Evolutionary conservation across 2,888 invertebrate species (phyloP), one percentile per base, ranked within the genome.

Genomic region (Drosophila anomalata): DNA sequence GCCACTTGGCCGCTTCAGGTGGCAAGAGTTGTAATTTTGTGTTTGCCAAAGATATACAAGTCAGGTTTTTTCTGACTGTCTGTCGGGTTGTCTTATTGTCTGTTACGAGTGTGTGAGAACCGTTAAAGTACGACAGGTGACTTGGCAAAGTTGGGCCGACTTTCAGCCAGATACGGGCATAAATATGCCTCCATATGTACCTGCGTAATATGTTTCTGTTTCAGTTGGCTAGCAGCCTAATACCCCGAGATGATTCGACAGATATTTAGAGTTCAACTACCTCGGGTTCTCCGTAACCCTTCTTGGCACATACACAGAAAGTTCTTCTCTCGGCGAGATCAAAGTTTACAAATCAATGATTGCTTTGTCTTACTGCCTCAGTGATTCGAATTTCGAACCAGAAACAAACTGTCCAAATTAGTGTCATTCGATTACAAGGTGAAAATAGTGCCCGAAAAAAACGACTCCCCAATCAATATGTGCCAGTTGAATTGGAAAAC

Each of bases 41-140:
- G 82, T 85, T 85, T 81, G 87, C 85, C 85, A 85, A 87, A 82
- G 88, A 87, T 81, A 85, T 61, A 77, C 73, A 79, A 56, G 73
- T 70, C 87, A 73, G 87, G 87, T 75, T 85, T 79, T 29, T 69
- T 73, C 68, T 73, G 36, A 26, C 47, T 48, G 72, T 48, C 61
- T 48, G 42, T 85, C 77, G 6, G 67, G 68, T 63, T 73, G 24
- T 39, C 31, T 48, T 70, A 48, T 39, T 42, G 42, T 33, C 61
- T 31, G 57, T 74, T 67, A 71, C 57, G 75, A 76, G 85, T 88
- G 85, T 88, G 88, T 85, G 85, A 85, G 85, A 85, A 85, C 85
- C 85, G 88, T 85, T 85, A 85, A 84, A 83, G 79, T 74, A 78
- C 72, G 83, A 77, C 82, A 82, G 73, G 88, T 65, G 65, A 65